Percentiles rank a stretch among this genome's conserved stretches.
Evolutionary conservation across 2,113 vertebrate species (phyloP).

Genomic region (Upupa epops): DNA sequence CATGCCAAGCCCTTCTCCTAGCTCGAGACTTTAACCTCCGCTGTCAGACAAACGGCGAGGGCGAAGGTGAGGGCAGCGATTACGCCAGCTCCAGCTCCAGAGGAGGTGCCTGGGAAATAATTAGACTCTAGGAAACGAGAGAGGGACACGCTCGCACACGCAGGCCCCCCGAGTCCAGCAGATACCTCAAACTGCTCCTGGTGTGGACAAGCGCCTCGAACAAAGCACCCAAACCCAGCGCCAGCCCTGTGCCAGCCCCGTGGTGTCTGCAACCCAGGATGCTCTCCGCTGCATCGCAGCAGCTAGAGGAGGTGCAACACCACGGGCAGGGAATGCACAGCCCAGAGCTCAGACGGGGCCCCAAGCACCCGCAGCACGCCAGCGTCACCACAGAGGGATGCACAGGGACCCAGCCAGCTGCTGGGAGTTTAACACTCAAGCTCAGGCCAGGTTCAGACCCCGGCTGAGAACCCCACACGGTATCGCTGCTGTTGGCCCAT

Average conservation of each 20-base stretch:
- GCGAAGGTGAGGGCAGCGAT: conserved; percentile 66
- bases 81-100: conserved; percentile 45
- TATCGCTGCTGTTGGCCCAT: neutral
- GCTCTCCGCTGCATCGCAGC: accelerated
- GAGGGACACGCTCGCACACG: neutral
- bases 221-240: neutral
- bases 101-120: neutral
- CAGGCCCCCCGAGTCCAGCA: neutral
- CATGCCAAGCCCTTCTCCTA: conserved; percentile 71
- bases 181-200: neutral
- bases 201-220: neutral
- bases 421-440: neutral
- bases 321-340: neutral
- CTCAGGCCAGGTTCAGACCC: neutral
- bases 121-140: conserved; percentile 23
- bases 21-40: conserved; percentile 78
- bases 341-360: neutral
- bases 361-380: neutral
- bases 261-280: neutral
- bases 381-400: neutral
- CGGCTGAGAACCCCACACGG: accelerated
- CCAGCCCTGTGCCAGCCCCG: neutral
- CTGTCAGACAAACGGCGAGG: conserved; percentile 72
- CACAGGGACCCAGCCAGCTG: accelerated
- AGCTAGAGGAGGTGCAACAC: neutral